phyloP scores from a whole-genome alignment of 2,797 vertebrate genomes.

The Clarias pachynema region DNA sequence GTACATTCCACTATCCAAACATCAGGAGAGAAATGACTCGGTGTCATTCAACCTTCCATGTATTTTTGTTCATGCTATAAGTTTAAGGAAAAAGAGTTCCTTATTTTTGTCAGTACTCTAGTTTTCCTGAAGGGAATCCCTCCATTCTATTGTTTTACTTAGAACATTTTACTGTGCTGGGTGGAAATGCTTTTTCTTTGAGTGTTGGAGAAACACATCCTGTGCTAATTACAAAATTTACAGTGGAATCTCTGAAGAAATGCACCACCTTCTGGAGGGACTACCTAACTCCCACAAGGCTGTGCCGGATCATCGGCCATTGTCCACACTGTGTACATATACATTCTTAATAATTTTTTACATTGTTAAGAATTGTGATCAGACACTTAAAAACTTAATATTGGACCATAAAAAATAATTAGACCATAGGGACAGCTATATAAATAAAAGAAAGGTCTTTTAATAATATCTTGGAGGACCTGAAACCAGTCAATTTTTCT shows the following conservation, averaged over 20 bases:
- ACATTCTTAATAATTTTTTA: too few relatives aligned
- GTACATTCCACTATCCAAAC: background rate
- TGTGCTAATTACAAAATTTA: background rate
- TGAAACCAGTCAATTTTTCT: too few relatives aligned
- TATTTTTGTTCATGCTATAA: background rate
- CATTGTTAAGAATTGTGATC: too few relatives aligned
- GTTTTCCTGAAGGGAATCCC: background rate
- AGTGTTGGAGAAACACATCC: background rate
- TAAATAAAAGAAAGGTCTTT: too few relatives aligned
- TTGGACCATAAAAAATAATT: too few relatives aligned
- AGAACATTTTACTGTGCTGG: background rate
- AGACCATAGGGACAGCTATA: too few relatives aligned
- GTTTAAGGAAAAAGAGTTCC: background rate
- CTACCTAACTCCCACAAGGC: background rate
- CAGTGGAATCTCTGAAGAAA: background rate
- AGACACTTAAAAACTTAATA: too few relatives aligned
- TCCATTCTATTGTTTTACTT: background rate
- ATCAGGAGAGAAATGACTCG: background rate
- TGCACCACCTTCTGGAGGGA: background rate
- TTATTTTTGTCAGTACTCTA: background rate
- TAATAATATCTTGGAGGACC: too few relatives aligned
- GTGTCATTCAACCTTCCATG: background rate
- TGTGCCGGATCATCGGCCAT: background rate
- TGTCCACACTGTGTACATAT: background rate
- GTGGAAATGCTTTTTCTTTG: background rate